Conservation (phyloP, 1,140 invertebrate genomes). For the Phymastichus coffea region DNA sequence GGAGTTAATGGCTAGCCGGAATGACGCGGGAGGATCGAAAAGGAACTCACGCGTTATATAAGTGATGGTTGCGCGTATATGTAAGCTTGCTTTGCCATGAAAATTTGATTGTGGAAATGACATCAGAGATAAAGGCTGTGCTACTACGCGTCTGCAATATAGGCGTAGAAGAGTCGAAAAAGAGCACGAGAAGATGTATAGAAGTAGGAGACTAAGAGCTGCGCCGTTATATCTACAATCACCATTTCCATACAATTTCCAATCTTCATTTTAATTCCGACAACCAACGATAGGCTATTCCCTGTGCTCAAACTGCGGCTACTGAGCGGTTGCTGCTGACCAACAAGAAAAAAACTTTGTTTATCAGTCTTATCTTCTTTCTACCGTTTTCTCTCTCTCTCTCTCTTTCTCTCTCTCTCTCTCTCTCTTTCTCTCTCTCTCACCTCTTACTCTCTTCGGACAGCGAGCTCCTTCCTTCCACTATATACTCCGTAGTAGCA, state of each 20-base stretch:
- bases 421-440: conserved; percentile 21
- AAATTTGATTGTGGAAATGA: conserved; percentile 22
- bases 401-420: conserved; percentile 16
- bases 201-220: neutral
- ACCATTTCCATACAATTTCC: conserved; percentile 20
- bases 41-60: conserved; percentile 2
- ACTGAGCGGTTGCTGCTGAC: conserved; percentile 21
- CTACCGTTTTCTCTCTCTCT: conserved; percentile 25
- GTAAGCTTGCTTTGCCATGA: neutral
- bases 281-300: conserved; percentile 9
- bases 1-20: conserved; percentile 18
- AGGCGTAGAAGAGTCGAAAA: neutral
- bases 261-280: conserved; percentile 27
- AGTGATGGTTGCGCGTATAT: neutral
- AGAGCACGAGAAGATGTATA: neutral
- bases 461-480: conserved; percentile 9
- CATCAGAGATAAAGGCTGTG: neutral
- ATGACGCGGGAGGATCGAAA: neutral
- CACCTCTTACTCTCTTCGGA: conserved; percentile 20
- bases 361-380: conserved; percentile 39
- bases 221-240: conserved; percentile 18
- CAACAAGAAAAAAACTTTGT: conserved; percentile 33
- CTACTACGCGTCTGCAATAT: neutral
- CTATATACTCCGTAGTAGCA: neutral
- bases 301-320: neutral